These are phyloP conservation scores for Rhopalosiphum padi DNA, from an alignment of 1,140 invertebrate genomes.

Conservation along the genomic window DNA sequence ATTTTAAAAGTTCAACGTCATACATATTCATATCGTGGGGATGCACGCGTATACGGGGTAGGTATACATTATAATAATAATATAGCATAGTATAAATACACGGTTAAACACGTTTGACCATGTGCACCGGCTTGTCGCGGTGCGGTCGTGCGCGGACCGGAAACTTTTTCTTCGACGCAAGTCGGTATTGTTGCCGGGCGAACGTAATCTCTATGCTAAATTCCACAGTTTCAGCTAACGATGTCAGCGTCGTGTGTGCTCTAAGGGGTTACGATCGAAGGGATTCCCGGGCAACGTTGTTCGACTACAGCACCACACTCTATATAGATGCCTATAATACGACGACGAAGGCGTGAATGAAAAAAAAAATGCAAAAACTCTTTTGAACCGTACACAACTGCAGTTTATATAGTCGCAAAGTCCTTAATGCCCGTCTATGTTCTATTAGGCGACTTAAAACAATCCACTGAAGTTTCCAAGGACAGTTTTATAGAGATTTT, in stretches of 20 bases:
- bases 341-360: neutral
- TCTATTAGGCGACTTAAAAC: neutral
- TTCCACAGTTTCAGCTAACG: neutral
- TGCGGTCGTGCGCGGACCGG: neutral
- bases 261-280: neutral
- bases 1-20: slow-evolving; percentile 12
- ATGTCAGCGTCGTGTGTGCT: neutral
- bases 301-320: neutral
- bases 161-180: neutral
- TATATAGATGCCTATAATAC: neutral
- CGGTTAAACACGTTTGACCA: slow-evolving; percentile 11
- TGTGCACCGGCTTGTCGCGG: neutral
- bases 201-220: slow-evolving; percentile 20
- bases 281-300: neutral
- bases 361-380: neutral
- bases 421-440: neutral
- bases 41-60: neutral
- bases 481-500: neutral
- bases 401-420: neutral
- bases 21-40: neutral
- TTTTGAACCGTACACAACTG: neutral
- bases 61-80: neutral
- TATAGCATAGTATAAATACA: neutral
- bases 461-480: neutral
- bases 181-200: neutral